Conservation (phyloP, 2,888 invertebrate genomes). For the Blera fallax region DNA sequence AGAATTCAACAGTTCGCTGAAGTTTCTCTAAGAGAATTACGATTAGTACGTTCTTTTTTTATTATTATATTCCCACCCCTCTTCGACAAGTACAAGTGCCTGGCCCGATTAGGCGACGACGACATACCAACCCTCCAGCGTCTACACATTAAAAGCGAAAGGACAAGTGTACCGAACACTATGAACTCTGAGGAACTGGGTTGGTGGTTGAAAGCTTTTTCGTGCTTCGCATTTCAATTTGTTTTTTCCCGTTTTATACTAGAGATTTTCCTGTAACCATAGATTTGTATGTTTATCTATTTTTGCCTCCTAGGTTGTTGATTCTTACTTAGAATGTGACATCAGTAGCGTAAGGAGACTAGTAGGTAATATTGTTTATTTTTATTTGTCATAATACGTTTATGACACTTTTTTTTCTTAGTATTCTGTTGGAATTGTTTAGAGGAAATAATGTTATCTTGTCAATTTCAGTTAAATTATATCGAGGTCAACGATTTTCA, state of each 20-base stretch:
- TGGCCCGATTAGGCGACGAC: background rate
- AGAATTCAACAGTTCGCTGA: background rate
- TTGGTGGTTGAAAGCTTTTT: background rate
- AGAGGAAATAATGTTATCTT: background rate
- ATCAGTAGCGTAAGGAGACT: background rate
- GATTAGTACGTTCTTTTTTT: background rate
- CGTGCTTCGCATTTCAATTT: slow-evolving; percentile 14
- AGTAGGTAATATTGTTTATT: background rate
- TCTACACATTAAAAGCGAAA: slow-evolving; percentile 4
- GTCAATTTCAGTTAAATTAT: background rate
- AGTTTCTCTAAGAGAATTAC: background rate
- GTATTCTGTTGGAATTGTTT: too few relatives aligned
- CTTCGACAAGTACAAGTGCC: background rate
- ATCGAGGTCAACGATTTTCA: too few relatives aligned
- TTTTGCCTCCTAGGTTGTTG: background rate
- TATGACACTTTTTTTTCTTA: too few relatives aligned
- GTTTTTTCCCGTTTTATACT: background rate
- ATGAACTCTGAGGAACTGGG: background rate
- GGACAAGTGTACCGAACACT: background rate
- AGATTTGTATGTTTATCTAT: background rate
- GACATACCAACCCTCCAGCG: background rate
- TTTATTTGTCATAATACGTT: background rate
- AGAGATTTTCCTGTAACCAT: background rate
- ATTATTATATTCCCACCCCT: background rate
- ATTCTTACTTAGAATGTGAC: background rate